phyloP scores from a whole-genome alignment of 2,113 vertebrate species.

The Misgurnus anguillicaudatus region DNA sequence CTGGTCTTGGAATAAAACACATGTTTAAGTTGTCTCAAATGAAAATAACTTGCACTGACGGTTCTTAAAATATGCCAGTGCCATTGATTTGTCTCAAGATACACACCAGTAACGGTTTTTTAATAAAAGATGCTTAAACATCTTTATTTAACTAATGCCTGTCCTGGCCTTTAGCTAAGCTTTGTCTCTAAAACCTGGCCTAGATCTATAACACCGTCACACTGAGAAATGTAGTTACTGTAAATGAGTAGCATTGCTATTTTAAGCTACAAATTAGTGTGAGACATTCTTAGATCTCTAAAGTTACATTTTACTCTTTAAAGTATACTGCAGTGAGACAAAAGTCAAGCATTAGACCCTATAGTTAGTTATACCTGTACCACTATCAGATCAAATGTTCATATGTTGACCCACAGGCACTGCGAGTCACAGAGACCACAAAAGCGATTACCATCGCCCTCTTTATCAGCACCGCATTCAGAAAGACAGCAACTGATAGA shows the following conservation, averaged over 20 bases:
- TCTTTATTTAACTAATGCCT: too few relatives aligned
- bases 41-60: too few relatives aligned
- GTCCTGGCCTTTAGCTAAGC: too few relatives aligned
- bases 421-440: constrained; percentile 13
- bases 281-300: neutral
- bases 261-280: neutral
- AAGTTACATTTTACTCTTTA: neutral
- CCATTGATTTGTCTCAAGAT: too few relatives aligned
- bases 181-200: too few relatives aligned
- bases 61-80: too few relatives aligned
- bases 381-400: neutral
- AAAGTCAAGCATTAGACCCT: constrained; percentile 1
- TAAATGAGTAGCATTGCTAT: neutral
- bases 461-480: constrained; percentile 17
- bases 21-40: too few relatives aligned
- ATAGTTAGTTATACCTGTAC: constrained; percentile 10
- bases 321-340: neutral
- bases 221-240: too few relatives aligned
- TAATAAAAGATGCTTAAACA: too few relatives aligned
- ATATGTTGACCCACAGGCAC: constrained; percentile 10
- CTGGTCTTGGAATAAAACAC: too few relatives aligned
- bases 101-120: too few relatives aligned
- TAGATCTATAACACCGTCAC: too few relatives aligned
- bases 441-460: constrained; percentile 16
- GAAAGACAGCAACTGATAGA: neutral